Evolutionary conservation across 2,888 invertebrate species (phyloP).

Genomic region (Meiosimyza platycephala): DNA sequence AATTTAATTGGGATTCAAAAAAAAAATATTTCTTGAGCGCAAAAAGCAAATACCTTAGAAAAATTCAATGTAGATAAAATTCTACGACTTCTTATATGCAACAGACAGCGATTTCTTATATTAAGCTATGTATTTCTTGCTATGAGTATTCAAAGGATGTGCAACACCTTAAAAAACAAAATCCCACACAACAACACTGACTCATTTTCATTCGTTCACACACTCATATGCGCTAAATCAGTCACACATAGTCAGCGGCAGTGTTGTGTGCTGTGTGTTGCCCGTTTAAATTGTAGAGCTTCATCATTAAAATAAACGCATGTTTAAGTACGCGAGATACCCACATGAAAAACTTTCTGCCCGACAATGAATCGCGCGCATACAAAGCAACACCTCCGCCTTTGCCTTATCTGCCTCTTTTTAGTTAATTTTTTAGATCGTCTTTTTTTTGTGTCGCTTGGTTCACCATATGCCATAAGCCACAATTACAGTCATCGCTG

Average conservation of each 20-base stretch:
- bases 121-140: not conserved
- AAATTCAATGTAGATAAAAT: too few species aligned
- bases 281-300: not conserved
- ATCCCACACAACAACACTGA: constrained; percentile 25
- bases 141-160: constrained; percentile 16
- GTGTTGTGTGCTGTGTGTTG: too few species aligned
- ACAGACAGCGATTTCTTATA: too few species aligned
- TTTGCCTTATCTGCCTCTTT: not conserved
- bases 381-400: constrained; percentile 29
- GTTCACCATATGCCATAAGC: not conserved
- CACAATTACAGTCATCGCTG: too few species aligned
- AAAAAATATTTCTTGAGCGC: too few species aligned
- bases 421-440: too few species aligned
- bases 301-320: constrained; percentile 29
- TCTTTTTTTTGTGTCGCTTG: not conserved
- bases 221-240: not conserved
- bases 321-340: constrained; percentile 21
- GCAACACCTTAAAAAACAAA: constrained; percentile 23
- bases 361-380: constrained; percentile 10
- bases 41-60: too few species aligned
- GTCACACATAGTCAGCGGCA: not conserved
- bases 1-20: constrained; percentile 20
- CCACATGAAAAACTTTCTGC: constrained; percentile 30
- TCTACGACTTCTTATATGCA: too few species aligned
- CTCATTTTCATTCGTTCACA: not conserved